Conservation (phyloP, 1,140 invertebrate species). For the Euwallacea fornicatus region DNA sequence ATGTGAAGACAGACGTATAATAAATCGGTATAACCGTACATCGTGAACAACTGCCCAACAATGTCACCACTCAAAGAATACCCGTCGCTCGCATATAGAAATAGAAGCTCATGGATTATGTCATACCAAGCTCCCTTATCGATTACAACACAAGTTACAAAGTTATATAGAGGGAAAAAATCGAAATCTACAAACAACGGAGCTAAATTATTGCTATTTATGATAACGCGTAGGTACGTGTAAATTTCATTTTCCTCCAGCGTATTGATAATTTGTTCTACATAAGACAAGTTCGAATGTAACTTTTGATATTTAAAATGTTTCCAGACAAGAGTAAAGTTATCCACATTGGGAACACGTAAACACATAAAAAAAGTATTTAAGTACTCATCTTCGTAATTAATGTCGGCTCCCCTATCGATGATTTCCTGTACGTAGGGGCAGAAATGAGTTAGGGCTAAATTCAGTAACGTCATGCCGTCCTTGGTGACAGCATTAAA, state of each 20-base stretch:
- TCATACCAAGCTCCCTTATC: not conserved
- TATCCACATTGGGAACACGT: conserved; percentile 18
- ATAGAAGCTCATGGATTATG: conserved; percentile 24
- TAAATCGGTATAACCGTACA: conserved; percentile 25
- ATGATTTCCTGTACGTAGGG: conserved; percentile 34
- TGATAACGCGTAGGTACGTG: conserved; percentile 25
- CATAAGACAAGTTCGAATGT: conserved; percentile 3
- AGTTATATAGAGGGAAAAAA: conserved; percentile 11
- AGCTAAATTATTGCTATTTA: conserved; percentile 23
- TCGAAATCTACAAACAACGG: conserved; percentile 20
- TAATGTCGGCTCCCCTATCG: conserved; percentile 31
- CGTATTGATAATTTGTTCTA: conserved; percentile 2
- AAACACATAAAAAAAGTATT: conserved; percentile 30
- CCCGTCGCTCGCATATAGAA: conserved; percentile 23
- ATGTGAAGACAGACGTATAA: conserved; percentile 27
- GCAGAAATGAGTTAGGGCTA: conserved; percentile 26
- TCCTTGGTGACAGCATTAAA: conserved; percentile 28
- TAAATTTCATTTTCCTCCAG: conserved; percentile 7
- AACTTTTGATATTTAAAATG: conserved; percentile 20
- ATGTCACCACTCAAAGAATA: conserved; percentile 5
- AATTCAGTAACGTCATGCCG: conserved; percentile 16
- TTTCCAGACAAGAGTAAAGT: conserved; percentile 37
- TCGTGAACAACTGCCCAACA: conserved; percentile 15
- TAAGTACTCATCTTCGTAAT: conserved; percentile 16
- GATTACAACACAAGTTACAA: conserved; percentile 4